Conservation (phyloP, 2,888 invertebrate genomes). For the Horisme vitalbata region DNA sequence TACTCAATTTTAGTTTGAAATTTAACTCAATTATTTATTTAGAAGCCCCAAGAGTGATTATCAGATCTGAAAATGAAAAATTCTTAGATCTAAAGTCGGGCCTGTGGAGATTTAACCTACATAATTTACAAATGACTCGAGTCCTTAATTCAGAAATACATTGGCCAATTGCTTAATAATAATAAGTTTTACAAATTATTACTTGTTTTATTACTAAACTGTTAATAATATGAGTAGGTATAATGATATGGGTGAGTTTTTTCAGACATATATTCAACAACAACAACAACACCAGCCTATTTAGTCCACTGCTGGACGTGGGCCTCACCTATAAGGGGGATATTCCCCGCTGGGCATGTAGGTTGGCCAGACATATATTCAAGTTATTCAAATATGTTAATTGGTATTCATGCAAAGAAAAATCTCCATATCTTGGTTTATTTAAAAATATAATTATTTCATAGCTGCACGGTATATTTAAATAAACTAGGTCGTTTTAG, state of each 20-base stretch:
- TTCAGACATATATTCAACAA: no score
- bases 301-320: no score
- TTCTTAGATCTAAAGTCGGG: background rate
- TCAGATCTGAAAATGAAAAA: conserved; percentile 1
- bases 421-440: no score
- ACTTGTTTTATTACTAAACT: no score
- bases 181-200: no score
- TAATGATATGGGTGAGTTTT: no score
- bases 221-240: background rate
- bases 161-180: conserved; percentile 21
- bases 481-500: conserved; percentile 35
- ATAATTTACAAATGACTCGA: conserved; percentile 19
- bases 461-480: conserved; percentile 28
- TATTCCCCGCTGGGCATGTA: no score
- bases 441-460: background rate
- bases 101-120: conserved; percentile 18
- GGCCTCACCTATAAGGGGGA: no score
- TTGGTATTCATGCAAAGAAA: no score
- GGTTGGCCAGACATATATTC: no score
- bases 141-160: conserved; percentile 25
- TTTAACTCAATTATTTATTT: conserved; percentile 6
- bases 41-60: conserved; percentile 1
- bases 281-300: no score
- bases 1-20: background rate
- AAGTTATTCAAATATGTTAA: no score